These are phyloP conservation scores for Tachycineta bicolor DNA, from an alignment of 2,113 vertebrate genomes.

Conservation along the genomic window DNA sequence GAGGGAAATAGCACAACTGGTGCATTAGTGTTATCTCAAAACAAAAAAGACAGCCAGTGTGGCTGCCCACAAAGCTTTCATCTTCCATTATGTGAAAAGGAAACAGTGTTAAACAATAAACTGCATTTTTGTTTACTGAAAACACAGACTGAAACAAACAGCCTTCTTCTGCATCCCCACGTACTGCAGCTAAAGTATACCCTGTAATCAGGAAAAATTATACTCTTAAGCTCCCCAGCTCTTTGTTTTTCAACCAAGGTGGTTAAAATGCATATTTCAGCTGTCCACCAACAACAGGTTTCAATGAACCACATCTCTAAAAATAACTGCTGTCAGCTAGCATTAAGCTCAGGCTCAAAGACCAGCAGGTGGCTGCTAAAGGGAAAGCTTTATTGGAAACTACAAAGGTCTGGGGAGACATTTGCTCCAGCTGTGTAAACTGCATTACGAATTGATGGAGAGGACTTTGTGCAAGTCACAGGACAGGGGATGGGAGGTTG, in stretches of 20 bases:
- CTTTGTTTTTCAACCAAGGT: constrained; percentile 54
- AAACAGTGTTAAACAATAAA: constrained; percentile 19
- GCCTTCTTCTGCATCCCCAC: neutral
- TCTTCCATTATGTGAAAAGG: neutral
- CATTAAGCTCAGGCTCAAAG: constrained; percentile 48
- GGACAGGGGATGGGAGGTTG: neutral
- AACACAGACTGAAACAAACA: constrained; percentile 37
- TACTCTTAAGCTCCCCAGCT: constrained; percentile 28
- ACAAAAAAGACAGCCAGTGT: neutral
- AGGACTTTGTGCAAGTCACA: neutral
- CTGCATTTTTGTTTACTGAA: constrained; percentile 53
- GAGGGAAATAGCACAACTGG: neutral
- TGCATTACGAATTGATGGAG: neutral
- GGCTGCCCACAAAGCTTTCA: constrained; percentile 15
- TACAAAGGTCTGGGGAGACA: constrained; percentile 39
- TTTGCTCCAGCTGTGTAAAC: constrained; percentile 50
- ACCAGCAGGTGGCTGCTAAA: constrained; percentile 60
- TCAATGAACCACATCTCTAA: constrained; percentile 59
- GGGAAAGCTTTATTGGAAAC: constrained; percentile 40
- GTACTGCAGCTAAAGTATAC: neutral
- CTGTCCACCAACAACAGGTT: constrained; percentile 63
- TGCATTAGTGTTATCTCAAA: neutral
- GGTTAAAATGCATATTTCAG: constrained; percentile 52
- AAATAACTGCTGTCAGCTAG: constrained; percentile 61
- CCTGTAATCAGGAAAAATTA: constrained; percentile 68